These are phyloP conservation scores for Epicauta chinensis DNA, from an alignment of 1,140 invertebrate genomes.

Conservation along the genomic window DNA sequence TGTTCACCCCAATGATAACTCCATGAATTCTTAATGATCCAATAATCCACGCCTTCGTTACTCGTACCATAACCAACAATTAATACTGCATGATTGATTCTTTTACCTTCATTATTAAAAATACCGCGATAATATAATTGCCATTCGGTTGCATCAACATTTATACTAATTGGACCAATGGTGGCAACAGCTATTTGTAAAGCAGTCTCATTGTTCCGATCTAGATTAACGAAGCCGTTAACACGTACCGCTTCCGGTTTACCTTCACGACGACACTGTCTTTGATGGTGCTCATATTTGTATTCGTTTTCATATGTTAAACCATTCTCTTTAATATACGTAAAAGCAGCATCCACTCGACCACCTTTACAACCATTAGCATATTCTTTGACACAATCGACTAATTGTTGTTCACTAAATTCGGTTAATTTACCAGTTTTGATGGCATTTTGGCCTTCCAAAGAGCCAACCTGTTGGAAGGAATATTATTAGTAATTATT, in stretches of 20 bases:
- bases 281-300: constrained; percentile 12
- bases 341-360: constrained; percentile 84
- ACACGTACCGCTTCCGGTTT: constrained; percentile 41
- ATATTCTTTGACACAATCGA: constrained; percentile 95
- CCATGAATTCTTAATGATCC: constrained; percentile 34
- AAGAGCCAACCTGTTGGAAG: constrained; percentile 63
- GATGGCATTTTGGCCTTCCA: constrained; percentile 72
- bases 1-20: constrained; percentile 21
- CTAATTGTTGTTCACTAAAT: constrained; percentile 91
- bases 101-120: constrained; percentile 17
- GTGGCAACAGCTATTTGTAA: constrained; percentile 74
- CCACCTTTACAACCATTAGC: constrained; percentile 92
- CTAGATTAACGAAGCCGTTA: constrained; percentile 13
- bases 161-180: constrained; percentile 77
- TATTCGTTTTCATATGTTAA: constrained; percentile 82
- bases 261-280: constrained; percentile 16
- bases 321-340: constrained; percentile 82
- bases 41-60: constrained; percentile 26
- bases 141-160: constrained; percentile 73
- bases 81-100: constrained; percentile 27
- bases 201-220: constrained; percentile 54
- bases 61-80: constrained; percentile 27
- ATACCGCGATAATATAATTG: constrained; percentile 49
- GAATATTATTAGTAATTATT: no score
- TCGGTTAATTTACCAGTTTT: constrained; percentile 68